Percentiles rank a stretch among this genome's conserved stretches.
Conservation (phyloP, 2,113 vertebrate species). For the Hypomesus transpacificus region DNA sequence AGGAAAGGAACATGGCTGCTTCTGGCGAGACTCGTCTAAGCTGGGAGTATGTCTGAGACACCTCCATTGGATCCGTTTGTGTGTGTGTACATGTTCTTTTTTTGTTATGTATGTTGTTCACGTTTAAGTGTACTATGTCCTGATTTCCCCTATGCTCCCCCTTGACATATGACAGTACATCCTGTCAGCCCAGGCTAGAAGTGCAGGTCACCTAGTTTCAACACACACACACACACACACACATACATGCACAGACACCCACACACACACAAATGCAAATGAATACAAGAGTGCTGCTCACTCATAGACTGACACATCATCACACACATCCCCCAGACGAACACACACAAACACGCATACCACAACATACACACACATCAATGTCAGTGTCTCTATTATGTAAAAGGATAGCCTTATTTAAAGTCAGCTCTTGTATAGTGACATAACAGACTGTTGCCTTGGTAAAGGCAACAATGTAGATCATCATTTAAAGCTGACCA, state of each 20-base stretch:
- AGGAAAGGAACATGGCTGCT: constrained; percentile 16
- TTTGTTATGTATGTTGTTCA: not conserved
- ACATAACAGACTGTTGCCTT: too few relatives aligned
- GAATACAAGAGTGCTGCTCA: not conserved
- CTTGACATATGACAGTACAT: constrained; percentile 57
- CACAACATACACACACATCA: not conserved
- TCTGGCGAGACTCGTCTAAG: constrained; percentile 12
- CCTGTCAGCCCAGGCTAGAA: constrained; percentile 34
- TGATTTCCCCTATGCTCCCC: constrained; percentile 44
- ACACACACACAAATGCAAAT: not conserved
- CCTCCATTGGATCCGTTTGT: constrained; percentile 26
- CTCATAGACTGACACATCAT: not conserved
- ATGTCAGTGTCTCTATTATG: too few relatives aligned
- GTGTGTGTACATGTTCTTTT: constrained; percentile 8
- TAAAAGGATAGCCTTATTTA: too few relatives aligned
- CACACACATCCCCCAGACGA: not conserved
- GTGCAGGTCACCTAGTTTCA: constrained; percentile 5
- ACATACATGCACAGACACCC: not conserved
- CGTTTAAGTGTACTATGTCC: constrained; percentile 19
- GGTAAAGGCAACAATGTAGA: too few relatives aligned
- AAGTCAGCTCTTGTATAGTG: too few relatives aligned
- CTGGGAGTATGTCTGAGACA: constrained; percentile 38
- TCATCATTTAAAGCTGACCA: too few relatives aligned
- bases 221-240: not conserved
- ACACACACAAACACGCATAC: constrained; percentile 20